Percentiles rank a stretch among this genome's conserved stretches.
phyloP scores from a whole-genome alignment of 2,113 vertebrate species.

The Pelodiscus sinensis region DNA sequence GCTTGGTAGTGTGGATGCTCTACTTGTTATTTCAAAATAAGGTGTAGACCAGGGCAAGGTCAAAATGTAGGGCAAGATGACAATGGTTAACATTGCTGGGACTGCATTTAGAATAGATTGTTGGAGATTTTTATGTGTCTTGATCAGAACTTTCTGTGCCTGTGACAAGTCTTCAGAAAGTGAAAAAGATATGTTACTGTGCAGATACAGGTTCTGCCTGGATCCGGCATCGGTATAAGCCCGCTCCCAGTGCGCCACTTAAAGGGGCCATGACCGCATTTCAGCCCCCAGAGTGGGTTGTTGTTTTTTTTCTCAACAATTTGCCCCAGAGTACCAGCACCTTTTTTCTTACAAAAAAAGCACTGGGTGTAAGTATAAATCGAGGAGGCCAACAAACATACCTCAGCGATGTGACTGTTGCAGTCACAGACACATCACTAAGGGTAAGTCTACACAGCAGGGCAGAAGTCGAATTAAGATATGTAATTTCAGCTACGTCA shows the following conservation, averaged over 20 bases:
- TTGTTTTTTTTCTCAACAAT: too few species aligned
- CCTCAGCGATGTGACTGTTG: not conserved
- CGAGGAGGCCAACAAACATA: slow-evolving; percentile 39
- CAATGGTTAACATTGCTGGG: not conserved
- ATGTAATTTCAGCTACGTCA: too few species aligned
- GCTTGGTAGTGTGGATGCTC: too few species aligned
- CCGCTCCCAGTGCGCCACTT: not conserved
- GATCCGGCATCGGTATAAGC: slow-evolving; percentile 32
- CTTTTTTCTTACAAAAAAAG: too few species aligned
- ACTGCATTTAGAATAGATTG: not conserved
- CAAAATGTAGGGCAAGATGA: not conserved
- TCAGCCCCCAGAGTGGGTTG: too few species aligned
- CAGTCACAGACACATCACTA: not conserved
- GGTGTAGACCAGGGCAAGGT: not conserved
- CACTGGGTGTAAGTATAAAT: not conserved
- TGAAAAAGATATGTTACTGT: slow-evolving; percentile 30
- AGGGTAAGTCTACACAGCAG: too few species aligned
- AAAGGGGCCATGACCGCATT: too few species aligned
- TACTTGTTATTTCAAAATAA: too few species aligned
- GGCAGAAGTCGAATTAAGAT: too few species aligned
- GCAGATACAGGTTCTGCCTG: slow-evolving; percentile 29
- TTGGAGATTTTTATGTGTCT: not conserved
- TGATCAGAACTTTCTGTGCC: not conserved
- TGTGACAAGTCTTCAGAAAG: not conserved
- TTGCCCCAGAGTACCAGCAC: too few species aligned